Base-by-base conservation (phyloP, 1,140 invertebrate species). In the Fopius arisanus region DNA sequence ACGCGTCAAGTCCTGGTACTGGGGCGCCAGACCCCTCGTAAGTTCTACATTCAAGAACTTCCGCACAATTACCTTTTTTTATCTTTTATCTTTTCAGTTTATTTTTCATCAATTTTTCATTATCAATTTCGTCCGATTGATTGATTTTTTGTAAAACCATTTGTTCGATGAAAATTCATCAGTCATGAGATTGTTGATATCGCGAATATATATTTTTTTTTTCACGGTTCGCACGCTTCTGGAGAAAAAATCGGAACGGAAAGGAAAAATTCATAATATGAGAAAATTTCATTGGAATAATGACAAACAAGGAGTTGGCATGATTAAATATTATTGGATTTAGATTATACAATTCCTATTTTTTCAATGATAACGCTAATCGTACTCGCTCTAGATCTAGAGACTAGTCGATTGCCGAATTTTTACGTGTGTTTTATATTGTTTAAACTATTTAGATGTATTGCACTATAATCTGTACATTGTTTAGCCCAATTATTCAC, bases 1-100 rank as follows among this genome's bases (percentile, higher is more conserved):
- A 92, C 94, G 94, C 92, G 94, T 95, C 90, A 96, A 95, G 92
- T 95, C 94, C 90, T 96, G 94, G 94, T 96, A 96, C 93, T 95
- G 94, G 94, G 94, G 94, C 82, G 86, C 87, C 92, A 94, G 93
- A 92, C 94, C 94, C 93, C 93, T 95, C 91, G 94, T 96, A 95
- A 96, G 94, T 96, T 91, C 89, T 67, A 21, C 19, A 54, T 40
- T 54, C 69, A 33, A 78, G 78, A 78, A 77, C 73, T 65, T 71
- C 66, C 68, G 72, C 71, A 72, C 62, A 31, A 71, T 76, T 73
- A 63, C 67, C 31, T 75, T 69, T 73, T 43, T 68, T 62, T 70
- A 67, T 77, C 37, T 59, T 68, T 21, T 59, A 40, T 66, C 67
- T 59, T 33, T 51, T 37, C 16, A 33, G 2, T 43, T 37, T 40